Conservation (phyloP, 2,888 invertebrate genomes). For the Anoplius nigerrimus region DNA sequence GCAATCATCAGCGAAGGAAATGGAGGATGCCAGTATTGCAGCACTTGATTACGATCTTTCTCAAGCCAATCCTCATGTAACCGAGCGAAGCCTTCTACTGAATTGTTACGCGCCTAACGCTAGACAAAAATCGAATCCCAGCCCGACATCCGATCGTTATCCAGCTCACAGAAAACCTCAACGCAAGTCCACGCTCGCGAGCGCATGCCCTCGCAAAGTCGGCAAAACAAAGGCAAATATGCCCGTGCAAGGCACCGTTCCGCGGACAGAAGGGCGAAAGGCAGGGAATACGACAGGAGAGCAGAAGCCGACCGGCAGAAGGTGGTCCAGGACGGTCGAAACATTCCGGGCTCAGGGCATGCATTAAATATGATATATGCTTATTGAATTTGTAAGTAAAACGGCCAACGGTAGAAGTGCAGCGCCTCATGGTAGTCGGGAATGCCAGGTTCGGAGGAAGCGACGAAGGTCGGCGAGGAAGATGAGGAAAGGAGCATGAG, state of each 20-base stretch:
- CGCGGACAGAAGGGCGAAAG: constrained; percentile 17
- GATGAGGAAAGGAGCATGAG: constrained; percentile 24
- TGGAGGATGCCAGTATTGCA: too few species aligned
- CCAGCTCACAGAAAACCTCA: too few species aligned
- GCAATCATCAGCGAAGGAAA: too few species aligned
- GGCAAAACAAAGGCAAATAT: constrained; percentile 7
- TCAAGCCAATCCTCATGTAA: too few species aligned
- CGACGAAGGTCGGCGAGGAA: constrained; percentile 23
- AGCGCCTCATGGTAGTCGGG: constrained; percentile 50
- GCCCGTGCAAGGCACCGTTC: not conserved
- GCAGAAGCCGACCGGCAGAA: constrained; percentile 35
- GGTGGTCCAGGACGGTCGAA: constrained; percentile 59
- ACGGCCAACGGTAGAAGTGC: constrained; percentile 59
- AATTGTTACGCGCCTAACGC: too few species aligned
- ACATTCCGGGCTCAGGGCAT: constrained; percentile 62
- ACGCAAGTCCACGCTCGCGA: too few species aligned
- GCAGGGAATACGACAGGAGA: constrained; percentile 18
- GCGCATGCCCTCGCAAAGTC: not conserved
- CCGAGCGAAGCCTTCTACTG: too few species aligned
- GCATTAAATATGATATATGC: constrained; percentile 73
- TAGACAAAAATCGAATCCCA: too few species aligned
- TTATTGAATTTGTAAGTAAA: constrained; percentile 73
- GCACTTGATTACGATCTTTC: too few species aligned
- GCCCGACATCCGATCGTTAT: too few species aligned
- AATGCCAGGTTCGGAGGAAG: constrained; percentile 31